Evolutionary conservation across 2,888 invertebrate genomes (phyloP).

Genomic region (Lasiommata megera): DNA sequence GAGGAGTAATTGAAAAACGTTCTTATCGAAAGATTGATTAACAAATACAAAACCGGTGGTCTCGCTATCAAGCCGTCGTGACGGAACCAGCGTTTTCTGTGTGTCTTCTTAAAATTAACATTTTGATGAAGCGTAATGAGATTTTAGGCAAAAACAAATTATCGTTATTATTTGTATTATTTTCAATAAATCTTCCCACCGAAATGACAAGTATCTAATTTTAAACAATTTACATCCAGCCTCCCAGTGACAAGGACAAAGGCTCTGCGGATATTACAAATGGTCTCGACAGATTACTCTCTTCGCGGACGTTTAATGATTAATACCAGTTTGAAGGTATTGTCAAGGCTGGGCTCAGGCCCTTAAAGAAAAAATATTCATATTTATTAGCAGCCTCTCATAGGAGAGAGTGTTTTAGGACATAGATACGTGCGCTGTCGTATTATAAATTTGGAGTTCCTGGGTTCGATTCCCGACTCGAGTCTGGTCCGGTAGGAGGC

Average conservation of each 20-base stretch:
- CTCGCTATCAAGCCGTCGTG: no score
- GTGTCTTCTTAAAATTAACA: background rate
- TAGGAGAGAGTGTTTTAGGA: no score
- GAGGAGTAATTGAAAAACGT: no score
- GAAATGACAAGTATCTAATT: conserved; percentile 34
- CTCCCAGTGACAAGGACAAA: conserved; percentile 28
- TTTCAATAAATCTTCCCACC: conserved; percentile 31
- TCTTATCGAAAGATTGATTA: no score
- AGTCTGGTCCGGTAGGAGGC: no score
- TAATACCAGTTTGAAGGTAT: background rate
- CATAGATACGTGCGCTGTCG: no score
- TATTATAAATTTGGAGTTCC: no score
- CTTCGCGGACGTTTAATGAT: conserved; percentile 12
- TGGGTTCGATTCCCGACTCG: no score
- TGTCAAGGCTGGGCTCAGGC: no score
- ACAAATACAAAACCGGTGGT: no score
- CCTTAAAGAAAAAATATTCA: no score
- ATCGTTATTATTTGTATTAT: conserved; percentile 20
- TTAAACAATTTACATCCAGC: conserved; percentile 37
- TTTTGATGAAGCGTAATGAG: background rate
- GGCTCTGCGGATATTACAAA: conserved; percentile 24
- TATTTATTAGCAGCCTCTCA: no score
- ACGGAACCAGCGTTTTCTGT: background rate
- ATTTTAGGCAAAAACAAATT: conserved; percentile 9
- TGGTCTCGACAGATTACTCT: conserved; percentile 19